Evolutionary conservation across 1,140 invertebrate species (phyloP).

Genomic region (Ceratina japonica): DNA sequence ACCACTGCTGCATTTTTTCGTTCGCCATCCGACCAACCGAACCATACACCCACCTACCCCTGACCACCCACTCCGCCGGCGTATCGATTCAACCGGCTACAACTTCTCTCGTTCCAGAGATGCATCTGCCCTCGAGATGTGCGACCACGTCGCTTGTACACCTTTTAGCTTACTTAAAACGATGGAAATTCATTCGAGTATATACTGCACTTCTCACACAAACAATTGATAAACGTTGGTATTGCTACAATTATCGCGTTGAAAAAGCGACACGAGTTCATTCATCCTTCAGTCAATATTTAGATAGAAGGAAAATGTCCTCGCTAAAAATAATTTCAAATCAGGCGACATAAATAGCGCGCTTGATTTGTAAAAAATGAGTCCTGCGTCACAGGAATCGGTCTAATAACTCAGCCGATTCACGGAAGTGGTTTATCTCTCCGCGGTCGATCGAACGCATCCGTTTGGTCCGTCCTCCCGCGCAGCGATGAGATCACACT

Average conservation of each 20-base stretch:
- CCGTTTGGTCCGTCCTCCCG: slow-evolving; percentile 20
- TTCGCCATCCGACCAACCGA: slow-evolving; percentile 47
- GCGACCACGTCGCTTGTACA: background rate
- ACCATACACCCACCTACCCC: background rate
- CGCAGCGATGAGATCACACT: slow-evolving; percentile 48
- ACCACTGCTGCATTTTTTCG: slow-evolving; percentile 60
- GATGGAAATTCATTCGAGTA: no score
- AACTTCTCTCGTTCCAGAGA: slow-evolving; percentile 45
- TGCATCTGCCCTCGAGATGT: slow-evolving; percentile 53
- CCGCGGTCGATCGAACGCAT: slow-evolving; percentile 21
- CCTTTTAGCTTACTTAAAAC: no score
- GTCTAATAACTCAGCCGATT: no score
- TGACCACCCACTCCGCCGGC: background rate
- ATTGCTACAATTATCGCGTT: no score
- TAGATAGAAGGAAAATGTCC: no score
- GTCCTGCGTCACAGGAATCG: background rate
- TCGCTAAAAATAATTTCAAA: no score
- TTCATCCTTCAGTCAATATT: no score
- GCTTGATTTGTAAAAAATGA: background rate
- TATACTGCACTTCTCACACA: no score
- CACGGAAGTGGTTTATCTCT: slow-evolving; percentile 33
- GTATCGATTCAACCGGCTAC: no score
- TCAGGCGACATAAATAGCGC: no score
- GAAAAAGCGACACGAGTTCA: no score
- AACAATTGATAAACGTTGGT: no score